Base-by-base conservation (phyloP, 2,888 invertebrate genomes). In the Dyspetes luteomarginatus region DNA sequence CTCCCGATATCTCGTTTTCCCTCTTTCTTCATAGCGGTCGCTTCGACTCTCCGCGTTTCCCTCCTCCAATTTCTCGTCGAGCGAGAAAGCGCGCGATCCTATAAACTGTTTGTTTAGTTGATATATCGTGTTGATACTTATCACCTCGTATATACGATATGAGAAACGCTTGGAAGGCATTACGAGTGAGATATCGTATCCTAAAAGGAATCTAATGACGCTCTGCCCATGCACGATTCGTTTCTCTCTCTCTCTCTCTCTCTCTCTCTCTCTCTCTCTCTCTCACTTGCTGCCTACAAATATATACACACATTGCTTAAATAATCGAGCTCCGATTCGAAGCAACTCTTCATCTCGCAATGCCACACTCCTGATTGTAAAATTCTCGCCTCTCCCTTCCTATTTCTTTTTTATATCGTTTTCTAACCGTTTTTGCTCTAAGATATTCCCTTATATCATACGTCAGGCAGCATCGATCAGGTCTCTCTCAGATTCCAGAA, bases 31-130 rank as follows among this genome's bases (percentile, higher is more conserved):
- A 24, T n/a, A 24, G 48, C 48, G 30, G 62, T 55, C 15, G 22
- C 62, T 58, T 67, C 36, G 0, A 7, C 36, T 9, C 9, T 36
- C 36, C 45, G 60, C 41, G 15, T 50, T 45, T 68, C 30, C 45
- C 58, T 67, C 24, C 56, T 50, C 55, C 36, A 43, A 50, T 30
- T 78, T 72, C 67, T 48, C 62, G 60, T 78, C 77, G 50, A 68
- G 62, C 65, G 73, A 73, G 75, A 71, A 43, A 72, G 55, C 77
- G 58, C 78, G 81, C 78, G 83, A 82, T 83, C 86, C 85, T 86
- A 87, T 87, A 88, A 89, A 89, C 88, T 90, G 90, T 90, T 90
- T 90, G 89, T 90, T 90, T 89, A 89, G 86, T 88, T 90, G 90
- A 90, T 90, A 89, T 89, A 90, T 90, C 87, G 89, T 85, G 84